Conservation (phyloP, 2,797 vertebrate species). For the Enteromius afrohamiltoni region DNA sequence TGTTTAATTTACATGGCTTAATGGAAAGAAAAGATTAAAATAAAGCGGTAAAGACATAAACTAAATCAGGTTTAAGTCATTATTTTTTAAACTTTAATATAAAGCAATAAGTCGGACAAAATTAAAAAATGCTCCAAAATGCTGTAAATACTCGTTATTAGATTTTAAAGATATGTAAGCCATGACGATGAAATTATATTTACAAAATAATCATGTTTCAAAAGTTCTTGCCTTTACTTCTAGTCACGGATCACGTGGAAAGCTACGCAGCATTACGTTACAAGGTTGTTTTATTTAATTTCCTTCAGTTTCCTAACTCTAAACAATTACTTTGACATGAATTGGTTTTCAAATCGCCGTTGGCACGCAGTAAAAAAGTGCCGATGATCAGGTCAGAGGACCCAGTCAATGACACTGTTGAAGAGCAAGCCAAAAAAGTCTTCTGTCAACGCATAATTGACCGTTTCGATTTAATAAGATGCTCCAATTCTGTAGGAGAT, state of each 20-base stretch:
- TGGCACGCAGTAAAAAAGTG: background rate
- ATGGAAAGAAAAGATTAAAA: background rate
- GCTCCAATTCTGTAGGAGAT: constrained; percentile 57
- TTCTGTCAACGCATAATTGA: constrained; percentile 49
- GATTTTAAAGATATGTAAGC: background rate
- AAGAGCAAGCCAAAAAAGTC: constrained; percentile 42
- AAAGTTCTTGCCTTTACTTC: background rate
- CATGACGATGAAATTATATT: background rate
- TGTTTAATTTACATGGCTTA: background rate
- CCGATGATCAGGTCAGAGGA: constrained; percentile 36
- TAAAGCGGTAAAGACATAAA: background rate
- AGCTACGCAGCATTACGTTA: background rate
- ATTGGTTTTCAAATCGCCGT: background rate
- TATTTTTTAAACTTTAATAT: background rate
- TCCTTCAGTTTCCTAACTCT: background rate
- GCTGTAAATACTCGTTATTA: background rate
- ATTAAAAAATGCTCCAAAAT: background rate
- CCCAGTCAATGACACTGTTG: constrained; percentile 39
- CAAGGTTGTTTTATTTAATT: background rate
- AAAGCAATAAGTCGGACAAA: background rate
- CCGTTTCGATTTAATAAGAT: constrained; percentile 58
- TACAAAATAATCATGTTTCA: background rate
- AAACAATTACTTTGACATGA: background rate
- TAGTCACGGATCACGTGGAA: background rate
- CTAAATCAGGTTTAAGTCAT: background rate